Conservation (phyloP, 2,113 vertebrate genomes). For the Sakesphorus luctuosus region DNA sequence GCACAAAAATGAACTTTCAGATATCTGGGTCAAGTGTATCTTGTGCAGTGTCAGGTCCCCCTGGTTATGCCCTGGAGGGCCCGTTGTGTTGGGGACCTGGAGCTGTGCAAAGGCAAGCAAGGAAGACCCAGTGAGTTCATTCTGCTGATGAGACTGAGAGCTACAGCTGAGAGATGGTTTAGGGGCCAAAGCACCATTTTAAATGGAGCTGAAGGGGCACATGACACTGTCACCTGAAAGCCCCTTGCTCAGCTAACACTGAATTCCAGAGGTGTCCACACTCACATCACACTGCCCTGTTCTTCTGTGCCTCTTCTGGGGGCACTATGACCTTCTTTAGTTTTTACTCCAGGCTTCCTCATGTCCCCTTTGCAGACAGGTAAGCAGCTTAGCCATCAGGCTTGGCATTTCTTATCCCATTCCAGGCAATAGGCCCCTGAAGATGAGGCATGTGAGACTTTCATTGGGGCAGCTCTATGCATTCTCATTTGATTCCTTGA, state of each 20-base stretch:
- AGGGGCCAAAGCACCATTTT: not conserved
- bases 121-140: not conserved
- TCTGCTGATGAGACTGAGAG: not conserved
- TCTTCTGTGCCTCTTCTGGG: not conserved
- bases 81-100: not conserved
- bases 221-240: not conserved
- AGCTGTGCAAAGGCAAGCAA: not conserved
- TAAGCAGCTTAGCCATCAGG: not conserved
- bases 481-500: not conserved
- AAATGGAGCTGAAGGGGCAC: not conserved
- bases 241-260: not conserved
- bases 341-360: not conserved
- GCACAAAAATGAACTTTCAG: not conserved
- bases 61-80: not conserved
- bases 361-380: not conserved
- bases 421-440: not conserved
- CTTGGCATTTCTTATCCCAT: not conserved
- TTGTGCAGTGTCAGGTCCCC: not conserved
- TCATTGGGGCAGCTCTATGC: not conserved
- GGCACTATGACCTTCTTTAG: not conserved
- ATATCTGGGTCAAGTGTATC: not conserved
- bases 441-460: not conserved
- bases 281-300: accelerated
- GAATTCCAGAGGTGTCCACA: not conserved
- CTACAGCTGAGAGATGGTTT: not conserved